Percentiles rank a stretch among this genome's conserved stretches.
These are phyloP conservation scores for Malurus alboscapulatus DNA, from an alignment of 2,113 vertebrate genomes.

Conservation along the genomic window DNA sequence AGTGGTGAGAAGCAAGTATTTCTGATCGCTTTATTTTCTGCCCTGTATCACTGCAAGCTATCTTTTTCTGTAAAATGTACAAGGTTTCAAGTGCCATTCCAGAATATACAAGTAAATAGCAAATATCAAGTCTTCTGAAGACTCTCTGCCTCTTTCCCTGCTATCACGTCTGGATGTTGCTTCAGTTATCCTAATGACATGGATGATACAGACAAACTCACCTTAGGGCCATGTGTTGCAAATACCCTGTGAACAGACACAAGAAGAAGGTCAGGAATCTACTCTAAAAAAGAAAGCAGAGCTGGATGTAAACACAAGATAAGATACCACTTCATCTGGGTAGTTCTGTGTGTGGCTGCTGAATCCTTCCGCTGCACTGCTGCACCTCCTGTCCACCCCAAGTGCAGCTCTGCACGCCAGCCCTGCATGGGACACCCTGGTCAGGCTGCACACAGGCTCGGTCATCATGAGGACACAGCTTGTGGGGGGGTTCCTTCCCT, in stretches of 20 bases:
- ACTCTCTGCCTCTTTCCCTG: neutral
- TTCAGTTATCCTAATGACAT: neutral
- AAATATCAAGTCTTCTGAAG: neutral
- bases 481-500: neutral
- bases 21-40: neutral
- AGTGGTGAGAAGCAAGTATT: neutral
- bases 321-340: neutral
- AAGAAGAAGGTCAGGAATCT: neutral
- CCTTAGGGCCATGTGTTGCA: neutral
- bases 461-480: neutral
- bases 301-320: neutral
- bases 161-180: neutral
- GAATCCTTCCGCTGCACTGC: neutral
- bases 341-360: neutral
- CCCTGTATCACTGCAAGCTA: rapidly evolving
- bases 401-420: neutral
- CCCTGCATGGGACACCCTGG: rapidly evolving
- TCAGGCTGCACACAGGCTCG: neutral
- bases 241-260: neutral
- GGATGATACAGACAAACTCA: neutral
- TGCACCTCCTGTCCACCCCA: rapidly evolving
- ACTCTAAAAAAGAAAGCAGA: neutral
- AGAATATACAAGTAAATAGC: neutral
- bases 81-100: neutral
- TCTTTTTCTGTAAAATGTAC: neutral